Conservation (phyloP, 2,888 invertebrate genomes). For the Heliconius erato region DNA sequence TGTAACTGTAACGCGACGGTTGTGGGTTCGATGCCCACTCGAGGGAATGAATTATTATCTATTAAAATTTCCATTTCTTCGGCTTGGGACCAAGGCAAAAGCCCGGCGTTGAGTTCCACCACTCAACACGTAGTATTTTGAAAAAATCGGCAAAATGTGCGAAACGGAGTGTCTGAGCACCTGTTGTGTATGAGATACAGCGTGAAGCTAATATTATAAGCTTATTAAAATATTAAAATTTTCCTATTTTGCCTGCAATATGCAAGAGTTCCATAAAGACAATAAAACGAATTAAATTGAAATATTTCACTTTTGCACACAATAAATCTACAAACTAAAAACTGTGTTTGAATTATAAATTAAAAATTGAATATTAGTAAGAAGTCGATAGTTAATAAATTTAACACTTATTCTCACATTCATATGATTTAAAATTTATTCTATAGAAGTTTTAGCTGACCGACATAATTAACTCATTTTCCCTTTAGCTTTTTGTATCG, state of each 20-base stretch:
- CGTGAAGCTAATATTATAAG: neutral
- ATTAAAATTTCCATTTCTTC: too few species aligned
- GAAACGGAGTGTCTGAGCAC: neutral
- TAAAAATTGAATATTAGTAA: neutral
- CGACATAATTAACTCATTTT: conserved; percentile 54
- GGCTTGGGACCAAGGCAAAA: too few species aligned
- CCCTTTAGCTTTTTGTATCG: conserved; percentile 52
- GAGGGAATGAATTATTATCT: too few species aligned
- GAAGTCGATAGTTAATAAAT: neutral
- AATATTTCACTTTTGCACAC: neutral
- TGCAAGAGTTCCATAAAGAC: neutral
- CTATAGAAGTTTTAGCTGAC: conserved; percentile 22
- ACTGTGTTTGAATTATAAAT: neutral
- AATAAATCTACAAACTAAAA: neutral
- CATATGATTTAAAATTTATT: conserved; percentile 29
- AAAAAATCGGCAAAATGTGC: too few species aligned
- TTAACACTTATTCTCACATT: neutral
- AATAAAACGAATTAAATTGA: neutral
- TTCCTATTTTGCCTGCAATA: neutral
- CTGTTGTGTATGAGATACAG: neutral
- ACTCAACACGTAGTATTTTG: too few species aligned
- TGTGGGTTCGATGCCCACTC: too few species aligned
- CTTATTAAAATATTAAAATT: neutral
- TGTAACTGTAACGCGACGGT: too few species aligned
- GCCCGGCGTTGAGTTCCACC: too few species aligned